These are phyloP conservation scores for mouse (Mus musculus) DNA, from an alignment of 2,113 vertebrate genomes.

Conservation along the genomic window DNA sequence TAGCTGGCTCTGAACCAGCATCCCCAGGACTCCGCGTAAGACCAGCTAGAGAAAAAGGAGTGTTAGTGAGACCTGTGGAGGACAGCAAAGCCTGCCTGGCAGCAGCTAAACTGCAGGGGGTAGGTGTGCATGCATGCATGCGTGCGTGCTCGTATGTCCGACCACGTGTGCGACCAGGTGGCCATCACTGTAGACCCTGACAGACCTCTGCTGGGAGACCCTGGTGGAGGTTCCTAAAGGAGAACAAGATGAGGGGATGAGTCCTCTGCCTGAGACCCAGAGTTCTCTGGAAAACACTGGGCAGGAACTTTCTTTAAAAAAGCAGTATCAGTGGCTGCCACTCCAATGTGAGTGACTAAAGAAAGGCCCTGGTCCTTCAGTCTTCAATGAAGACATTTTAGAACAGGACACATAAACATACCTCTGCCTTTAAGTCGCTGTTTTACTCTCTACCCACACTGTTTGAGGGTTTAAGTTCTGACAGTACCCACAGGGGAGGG, in stretches of 20 bases:
- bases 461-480: slow-evolving; percentile 26
- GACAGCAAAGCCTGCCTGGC: background rate
- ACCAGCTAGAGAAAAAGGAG: slow-evolving; percentile 66
- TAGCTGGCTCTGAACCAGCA: background rate
- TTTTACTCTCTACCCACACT: background rate
- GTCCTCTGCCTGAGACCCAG: background rate
- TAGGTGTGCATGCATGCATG: background rate
- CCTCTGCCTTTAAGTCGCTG: background rate
- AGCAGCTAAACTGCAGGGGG: background rate
- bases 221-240: background rate
- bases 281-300: background rate
- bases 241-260: fast-evolving
- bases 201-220: background rate
- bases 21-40: slow-evolving; percentile 45
- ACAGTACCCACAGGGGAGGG: background rate
- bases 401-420: background rate
- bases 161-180: background rate
- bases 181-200: background rate
- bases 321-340: background rate
- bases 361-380: background rate
- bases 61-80: slow-evolving; percentile 6
- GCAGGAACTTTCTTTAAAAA: background rate
- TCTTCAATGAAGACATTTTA: background rate
- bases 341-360: background rate
- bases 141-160: fast-evolving